Evolutionary conservation across 23 tunicate genomes (phyloP).

Genomic region (Corella eumyota): DNA sequence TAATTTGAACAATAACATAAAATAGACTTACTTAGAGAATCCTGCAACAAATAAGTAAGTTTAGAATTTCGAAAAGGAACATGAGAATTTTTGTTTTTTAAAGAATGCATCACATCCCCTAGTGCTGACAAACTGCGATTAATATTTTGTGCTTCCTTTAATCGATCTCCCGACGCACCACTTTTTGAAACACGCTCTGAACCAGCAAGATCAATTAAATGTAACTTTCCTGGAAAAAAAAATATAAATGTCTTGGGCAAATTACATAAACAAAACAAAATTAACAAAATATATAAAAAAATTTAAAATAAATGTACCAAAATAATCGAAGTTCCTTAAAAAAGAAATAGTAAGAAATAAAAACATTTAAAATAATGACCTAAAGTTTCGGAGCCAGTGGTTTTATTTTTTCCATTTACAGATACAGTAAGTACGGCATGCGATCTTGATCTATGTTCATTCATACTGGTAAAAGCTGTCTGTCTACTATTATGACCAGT

Average conservation of each 20-base stretch:
- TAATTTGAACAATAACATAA: no score
- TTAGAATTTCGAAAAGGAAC: conserved; percentile 98
- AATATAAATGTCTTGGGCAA: no score
- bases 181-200: conserved; percentile 96
- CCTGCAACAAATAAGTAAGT: conserved; percentile 87
- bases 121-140: conserved; percentile 84
- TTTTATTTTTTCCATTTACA: conserved; percentile 50
- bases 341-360: no score
- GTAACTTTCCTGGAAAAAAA: conserved; percentile 46
- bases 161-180: conserved; percentile 95
- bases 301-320: no score
- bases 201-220: conserved; percentile 96
- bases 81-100: conserved; percentile 88
- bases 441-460: conserved; percentile 89
- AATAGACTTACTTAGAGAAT: conserved; percentile 83
- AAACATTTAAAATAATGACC: conserved; percentile 24
- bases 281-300: no score
- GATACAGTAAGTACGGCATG: conserved; percentile 87
- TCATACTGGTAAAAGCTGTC: conserved; percentile 90
- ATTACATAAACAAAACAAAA: no score
- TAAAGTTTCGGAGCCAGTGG: conserved; percentile 22
- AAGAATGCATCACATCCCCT: conserved; percentile 97
- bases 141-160: conserved; percentile 97
- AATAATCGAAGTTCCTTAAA: no score
- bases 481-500: conserved; percentile 61